Evolutionary conservation across 2,797 vertebrate genomes (phyloP).

Genomic region (Florisuga fusca): DNA sequence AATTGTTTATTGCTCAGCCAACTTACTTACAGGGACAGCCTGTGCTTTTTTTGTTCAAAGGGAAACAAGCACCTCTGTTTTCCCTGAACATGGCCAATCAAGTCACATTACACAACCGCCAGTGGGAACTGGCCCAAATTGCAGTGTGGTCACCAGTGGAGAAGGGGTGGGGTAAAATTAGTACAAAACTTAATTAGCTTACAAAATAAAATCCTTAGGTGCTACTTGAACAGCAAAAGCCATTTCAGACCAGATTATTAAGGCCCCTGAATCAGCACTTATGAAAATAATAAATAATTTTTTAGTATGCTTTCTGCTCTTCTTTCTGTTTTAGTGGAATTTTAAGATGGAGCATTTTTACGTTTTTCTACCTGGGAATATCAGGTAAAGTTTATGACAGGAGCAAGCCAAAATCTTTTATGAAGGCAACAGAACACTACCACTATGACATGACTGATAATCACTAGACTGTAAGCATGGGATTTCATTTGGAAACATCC

Average conservation of each 20-base stretch:
- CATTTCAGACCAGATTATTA: not conserved
- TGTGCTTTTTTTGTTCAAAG: not conserved
- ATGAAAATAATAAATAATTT: not conserved
- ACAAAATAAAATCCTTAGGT: not conserved
- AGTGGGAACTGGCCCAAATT: not conserved
- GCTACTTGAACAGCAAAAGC: not conserved
- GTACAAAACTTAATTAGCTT: conserved; percentile 15
- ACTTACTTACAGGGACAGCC: conserved; percentile 16
- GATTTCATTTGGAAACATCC: conserved; percentile 25
- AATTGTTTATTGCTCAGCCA: conserved; percentile 27
- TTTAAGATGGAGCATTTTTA: conserved; percentile 34
- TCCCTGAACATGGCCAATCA: conserved; percentile 22
- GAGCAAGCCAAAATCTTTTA: conserved; percentile 69
- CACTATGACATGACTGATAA: conserved; percentile 11
- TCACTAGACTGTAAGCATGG: conserved; percentile 26
- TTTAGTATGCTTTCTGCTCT: conserved; percentile 58
- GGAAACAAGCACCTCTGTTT: conserved; percentile 69
- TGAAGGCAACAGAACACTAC: conserved; percentile 39
- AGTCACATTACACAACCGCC: conserved; percentile 48
- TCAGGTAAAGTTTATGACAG: conserved; percentile 21
- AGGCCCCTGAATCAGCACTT: not conserved
- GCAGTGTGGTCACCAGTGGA: not conserved
- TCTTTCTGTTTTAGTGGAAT: conserved; percentile 78
- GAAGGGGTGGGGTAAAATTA: not conserved
- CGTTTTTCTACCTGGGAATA: conserved; percentile 41